Evolutionary conservation across 2,797 vertebrate genomes (phyloP), one percentile per base, ranked within the genome.

Genomic region (Semaprochilodus insignis): DNA sequence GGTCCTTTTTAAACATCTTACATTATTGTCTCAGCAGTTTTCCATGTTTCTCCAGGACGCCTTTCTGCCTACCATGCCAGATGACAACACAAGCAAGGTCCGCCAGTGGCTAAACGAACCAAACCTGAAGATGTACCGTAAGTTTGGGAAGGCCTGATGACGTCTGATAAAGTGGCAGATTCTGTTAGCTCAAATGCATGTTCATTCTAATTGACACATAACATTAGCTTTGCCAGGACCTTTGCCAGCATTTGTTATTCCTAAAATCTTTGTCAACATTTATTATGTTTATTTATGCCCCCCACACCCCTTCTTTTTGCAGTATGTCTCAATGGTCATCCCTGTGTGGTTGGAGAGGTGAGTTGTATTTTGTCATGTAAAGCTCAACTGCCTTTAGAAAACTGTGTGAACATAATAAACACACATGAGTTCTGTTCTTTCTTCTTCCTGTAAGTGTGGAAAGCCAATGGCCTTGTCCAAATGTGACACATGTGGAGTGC

Each of bases 61-160:
- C 15, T 95, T 92, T 23, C 86, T 95, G 71, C 95, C 94, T 0
- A 95, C 95, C 14, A 95, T 95, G 95, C 90, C 91, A 0, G 94
- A 95, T 0, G 93, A 95, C 73, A 85, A 91, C 87, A 87, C 52
- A 0, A 89, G 54, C 76, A 89, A 92, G 16, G 90, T 70, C 54
- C 44, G 0, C 2, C 25, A 4, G 74, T 92, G 85, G 91, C 1
- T 94, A 51, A 10, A 0, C 0, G 0, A 89, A 0, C 0, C 0
- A 0, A 86, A 0, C 0, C 0, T 78, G 2, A 21, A 13, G 40
- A 0, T 0, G 17, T 95, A 93, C 82, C 0, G 94, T 95, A 72
- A 90, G 93, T 92, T 13, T 81, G 54, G 57, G 0, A 59, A 11
- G 7, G 23, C 10, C 2, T 31, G 16, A 52, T 51, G 23, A 0